Percentiles rank a stretch among this genome's conserved stretches.
These are phyloP conservation scores for Protosalanx chinensis DNA, from an alignment of 2,797 vertebrate species.

Conservation along the genomic window DNA sequence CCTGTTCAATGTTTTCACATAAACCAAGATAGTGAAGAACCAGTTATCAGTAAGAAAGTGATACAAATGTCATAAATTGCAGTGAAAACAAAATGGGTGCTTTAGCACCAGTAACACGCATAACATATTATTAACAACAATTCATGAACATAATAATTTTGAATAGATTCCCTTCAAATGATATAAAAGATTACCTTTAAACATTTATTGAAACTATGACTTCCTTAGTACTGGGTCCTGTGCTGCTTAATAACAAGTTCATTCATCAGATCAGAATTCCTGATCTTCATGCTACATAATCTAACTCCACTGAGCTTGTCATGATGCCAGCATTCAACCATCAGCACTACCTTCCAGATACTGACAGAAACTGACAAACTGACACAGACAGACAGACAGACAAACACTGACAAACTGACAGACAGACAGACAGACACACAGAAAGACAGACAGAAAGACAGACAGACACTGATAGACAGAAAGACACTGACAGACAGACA, in stretches of 20 bases:
- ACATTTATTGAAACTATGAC: too few relatives aligned
- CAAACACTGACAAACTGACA: not conserved
- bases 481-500: not conserved
- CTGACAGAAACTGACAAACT: not conserved
- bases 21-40: too few relatives aligned
- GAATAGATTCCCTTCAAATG: not conserved
- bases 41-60: too few relatives aligned
- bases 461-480: not conserved
- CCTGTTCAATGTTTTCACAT: too few relatives aligned
- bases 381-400: not conserved
- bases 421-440: not conserved
- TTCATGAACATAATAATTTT: not conserved
- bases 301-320: conserved; percentile 29
- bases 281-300: not conserved
- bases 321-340: conserved; percentile 44
- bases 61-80: too few relatives aligned
- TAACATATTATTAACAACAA: not conserved
- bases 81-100: too few relatives aligned
- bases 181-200: too few relatives aligned
- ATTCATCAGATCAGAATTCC: not conserved
- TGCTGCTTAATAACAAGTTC: too few relatives aligned
- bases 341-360: conserved; percentile 21
- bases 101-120: not conserved
- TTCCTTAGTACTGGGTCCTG: too few relatives aligned
- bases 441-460: not conserved